A percentile compares a stretch with the other conserved stretches of the same genome.
These are phyloP conservation scores for Xenus cinereus DNA, from an alignment of 2,113 vertebrate genomes.

Conservation along the genomic window DNA sequence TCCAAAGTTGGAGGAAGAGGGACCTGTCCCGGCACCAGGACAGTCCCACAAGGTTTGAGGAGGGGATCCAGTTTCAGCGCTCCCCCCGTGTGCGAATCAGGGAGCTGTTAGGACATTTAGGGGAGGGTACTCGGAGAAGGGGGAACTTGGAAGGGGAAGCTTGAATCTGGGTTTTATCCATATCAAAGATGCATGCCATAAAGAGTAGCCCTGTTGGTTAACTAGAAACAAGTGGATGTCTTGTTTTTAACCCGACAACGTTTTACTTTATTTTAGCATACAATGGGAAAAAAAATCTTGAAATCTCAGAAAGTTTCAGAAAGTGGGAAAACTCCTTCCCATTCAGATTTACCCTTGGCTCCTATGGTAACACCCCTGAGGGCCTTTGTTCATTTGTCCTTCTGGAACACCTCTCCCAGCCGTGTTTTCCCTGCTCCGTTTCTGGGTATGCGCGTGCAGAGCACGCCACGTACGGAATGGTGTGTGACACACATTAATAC, in stretches of 20 bases:
- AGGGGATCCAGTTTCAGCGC: not conserved
- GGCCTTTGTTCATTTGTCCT: not conserved
- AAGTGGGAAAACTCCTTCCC: not conserved
- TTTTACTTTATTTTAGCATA: not conserved
- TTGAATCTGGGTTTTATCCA: not conserved
- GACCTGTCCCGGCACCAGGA: not conserved
- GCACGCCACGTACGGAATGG: not conserved
- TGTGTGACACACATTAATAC: conserved; percentile 40
- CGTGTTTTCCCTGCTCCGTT: not conserved
- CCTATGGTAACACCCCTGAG: not conserved
- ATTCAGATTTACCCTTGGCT: not conserved
- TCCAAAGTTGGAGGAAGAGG: not conserved
- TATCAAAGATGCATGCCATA: not conserved
- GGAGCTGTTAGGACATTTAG: not conserved
- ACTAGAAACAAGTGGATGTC: not conserved
- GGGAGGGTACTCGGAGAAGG: not conserved
- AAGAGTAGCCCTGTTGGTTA: not conserved
- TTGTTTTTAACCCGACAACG: not conserved
- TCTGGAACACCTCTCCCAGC: not conserved
- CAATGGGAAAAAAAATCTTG: not conserved
- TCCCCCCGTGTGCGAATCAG: not conserved
- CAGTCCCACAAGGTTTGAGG: not conserved
- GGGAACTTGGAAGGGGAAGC: not conserved
- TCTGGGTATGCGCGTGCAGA: not conserved
- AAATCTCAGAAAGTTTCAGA: not conserved